Percentiles rank a stretch among this genome's conserved stretches.
phyloP scores from a whole-genome alignment of 2,888 invertebrate genomes.

The Uropetala carovei region DNA sequence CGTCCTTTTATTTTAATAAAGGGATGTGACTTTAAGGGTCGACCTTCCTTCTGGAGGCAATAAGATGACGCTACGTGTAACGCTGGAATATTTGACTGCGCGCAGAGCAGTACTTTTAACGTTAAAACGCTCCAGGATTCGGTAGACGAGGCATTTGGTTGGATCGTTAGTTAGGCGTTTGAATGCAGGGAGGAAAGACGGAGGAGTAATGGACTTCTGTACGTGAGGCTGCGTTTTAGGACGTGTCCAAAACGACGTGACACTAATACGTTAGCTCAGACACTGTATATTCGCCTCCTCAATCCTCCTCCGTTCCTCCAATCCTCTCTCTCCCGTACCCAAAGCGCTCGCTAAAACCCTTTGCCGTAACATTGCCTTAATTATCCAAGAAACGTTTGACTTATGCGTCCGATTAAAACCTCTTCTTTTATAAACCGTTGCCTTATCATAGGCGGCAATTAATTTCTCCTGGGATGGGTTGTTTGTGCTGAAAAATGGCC shows the following conservation, averaged over 20 bases:
- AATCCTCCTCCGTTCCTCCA: too few species aligned
- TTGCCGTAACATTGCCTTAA: too few species aligned
- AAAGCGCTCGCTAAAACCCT: too few species aligned
- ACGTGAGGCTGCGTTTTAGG: conserved; percentile 48
- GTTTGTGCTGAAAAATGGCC: too few species aligned
- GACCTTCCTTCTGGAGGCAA: background rate
- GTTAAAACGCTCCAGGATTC: conserved; percentile 20
- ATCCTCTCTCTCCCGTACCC: too few species aligned
- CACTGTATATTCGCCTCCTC: conserved; percentile 20
- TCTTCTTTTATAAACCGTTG: too few species aligned
- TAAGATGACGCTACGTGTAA: conserved; percentile 12
- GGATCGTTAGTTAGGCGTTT: conserved; percentile 49
- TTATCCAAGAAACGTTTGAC: too few species aligned
- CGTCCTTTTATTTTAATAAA: too few species aligned
- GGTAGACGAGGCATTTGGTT: conserved; percentile 30
- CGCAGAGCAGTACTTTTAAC: conserved; percentile 8
- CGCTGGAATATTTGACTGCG: background rate
- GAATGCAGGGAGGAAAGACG: conserved; percentile 40
- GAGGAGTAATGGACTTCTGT: conserved; percentile 41
- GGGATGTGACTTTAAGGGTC: too few species aligned
- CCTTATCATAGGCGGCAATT: too few species aligned
- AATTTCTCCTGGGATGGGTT: too few species aligned
- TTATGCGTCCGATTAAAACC: too few species aligned
- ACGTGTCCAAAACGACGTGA: conserved; percentile 38
- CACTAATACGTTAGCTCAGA: conserved; percentile 27